A percentile compares a stretch with the other conserved stretches of the same genome.
These are phyloP conservation scores for Protomyctophum bolini DNA, from an alignment of 2,113 vertebrate species.

Conservation along the genomic window DNA sequence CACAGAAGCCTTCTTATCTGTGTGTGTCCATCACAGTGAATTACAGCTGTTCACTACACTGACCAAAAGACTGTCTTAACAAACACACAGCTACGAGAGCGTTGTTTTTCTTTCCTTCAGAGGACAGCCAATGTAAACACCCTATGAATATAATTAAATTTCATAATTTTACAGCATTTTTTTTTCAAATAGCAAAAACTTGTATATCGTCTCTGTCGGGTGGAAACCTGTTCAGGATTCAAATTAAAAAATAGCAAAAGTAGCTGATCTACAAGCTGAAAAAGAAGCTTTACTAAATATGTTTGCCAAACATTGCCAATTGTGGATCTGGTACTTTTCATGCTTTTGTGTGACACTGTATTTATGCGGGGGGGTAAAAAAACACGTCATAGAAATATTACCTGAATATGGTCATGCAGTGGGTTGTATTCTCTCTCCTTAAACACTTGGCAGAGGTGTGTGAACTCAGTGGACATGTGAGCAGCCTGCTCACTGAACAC, in stretches of 20 bases:
- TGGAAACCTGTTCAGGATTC: too few species aligned
- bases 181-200: too few species aligned
- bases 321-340: too few species aligned
- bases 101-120: background rate
- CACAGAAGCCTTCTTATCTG: background rate
- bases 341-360: too few species aligned
- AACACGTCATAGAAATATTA: constrained; percentile 46
- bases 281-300: too few species aligned
- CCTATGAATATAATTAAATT: too few species aligned
- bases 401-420: constrained; percentile 70
- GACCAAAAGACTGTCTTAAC: background rate
- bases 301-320: too few species aligned
- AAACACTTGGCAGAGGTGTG: constrained; percentile 72
- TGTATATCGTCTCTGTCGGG: too few species aligned
- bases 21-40: background rate
- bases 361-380: too few species aligned
- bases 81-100: background rate
- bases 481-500: constrained; percentile 74
- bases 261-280: too few species aligned
- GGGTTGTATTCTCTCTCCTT: constrained; percentile 68
- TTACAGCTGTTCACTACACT: background rate
- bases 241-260: too few species aligned
- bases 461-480: constrained; percentile 74
- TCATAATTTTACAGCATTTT: too few species aligned
- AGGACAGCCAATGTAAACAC: background rate